Evolutionary conservation across 2,113 vertebrate species (phyloP).

Genomic region (Stegastes partitus): DNA sequence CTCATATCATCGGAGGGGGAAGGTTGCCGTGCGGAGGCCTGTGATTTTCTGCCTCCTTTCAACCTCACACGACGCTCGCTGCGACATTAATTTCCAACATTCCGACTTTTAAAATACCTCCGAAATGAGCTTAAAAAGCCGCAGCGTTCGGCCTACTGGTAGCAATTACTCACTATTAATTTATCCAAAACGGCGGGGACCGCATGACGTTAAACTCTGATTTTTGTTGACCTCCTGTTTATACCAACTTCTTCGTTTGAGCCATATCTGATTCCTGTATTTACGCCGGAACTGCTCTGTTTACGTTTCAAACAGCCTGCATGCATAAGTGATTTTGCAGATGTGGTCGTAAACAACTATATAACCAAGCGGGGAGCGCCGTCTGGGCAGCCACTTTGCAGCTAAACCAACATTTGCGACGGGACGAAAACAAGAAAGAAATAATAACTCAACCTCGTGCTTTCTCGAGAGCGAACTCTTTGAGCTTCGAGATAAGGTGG

Average conservation of each 20-base stretch:
- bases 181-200: neutral
- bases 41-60: slow-evolving; percentile 39
- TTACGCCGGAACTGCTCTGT: slow-evolving; percentile 32
- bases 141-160: neutral
- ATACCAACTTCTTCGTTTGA: slow-evolving; percentile 6
- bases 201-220: neutral
- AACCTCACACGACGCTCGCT: slow-evolving; percentile 36
- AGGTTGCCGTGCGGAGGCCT: slow-evolving; percentile 14
- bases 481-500: neutral
- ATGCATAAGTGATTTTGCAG: slow-evolving; percentile 12
- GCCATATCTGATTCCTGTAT: slow-evolving; percentile 44
- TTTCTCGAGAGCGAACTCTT: neutral
- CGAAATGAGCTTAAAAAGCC: too few relatives aligned
- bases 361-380: neutral
- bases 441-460: neutral
- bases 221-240: slow-evolving; percentile 40
- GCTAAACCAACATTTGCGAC: slow-evolving; percentile 9
- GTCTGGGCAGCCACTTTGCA: neutral
- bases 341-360: slow-evolving; percentile 15
- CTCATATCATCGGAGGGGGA: neutral
- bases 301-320: slow-evolving; percentile 41
- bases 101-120: slow-evolving; percentile 1
- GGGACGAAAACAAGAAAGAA: neutral
- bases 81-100: slow-evolving; percentile 13
- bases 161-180: neutral